Conservation (phyloP, 2,888 invertebrate genomes). For the Steinernema scapterisci region DNA sequence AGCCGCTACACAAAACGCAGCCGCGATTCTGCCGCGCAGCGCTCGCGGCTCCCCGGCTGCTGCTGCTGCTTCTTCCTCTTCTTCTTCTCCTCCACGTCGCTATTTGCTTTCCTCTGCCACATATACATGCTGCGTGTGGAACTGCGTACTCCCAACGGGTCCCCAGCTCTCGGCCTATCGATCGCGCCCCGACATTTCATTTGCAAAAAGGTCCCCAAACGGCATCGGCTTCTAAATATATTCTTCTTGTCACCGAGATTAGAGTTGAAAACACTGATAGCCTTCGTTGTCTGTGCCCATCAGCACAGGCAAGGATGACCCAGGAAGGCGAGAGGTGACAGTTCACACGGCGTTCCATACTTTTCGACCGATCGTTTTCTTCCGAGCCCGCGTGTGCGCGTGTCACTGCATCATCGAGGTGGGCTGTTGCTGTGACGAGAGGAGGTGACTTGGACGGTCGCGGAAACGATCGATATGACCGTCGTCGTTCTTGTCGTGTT, state of each 20-base stretch:
- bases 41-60: too few relatives aligned
- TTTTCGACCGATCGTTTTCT: too few relatives aligned
- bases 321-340: too few relatives aligned
- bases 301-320: too few relatives aligned
- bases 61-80: neutral
- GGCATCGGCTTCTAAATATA: too few relatives aligned
- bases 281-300: too few relatives aligned
- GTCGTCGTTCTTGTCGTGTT: neutral
- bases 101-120: slow-evolving; percentile 11
- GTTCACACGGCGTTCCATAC: too few relatives aligned
- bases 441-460: neutral
- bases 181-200: neutral
- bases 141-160: too few relatives aligned
- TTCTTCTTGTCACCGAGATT: too few relatives aligned
- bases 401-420: neutral
- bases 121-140: too few relatives aligned
- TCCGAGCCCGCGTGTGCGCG: neutral
- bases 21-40: slow-evolving; percentile 21
- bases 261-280: too few relatives aligned
- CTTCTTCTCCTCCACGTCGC: neutral
- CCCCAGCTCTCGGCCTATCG: neutral
- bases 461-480: neutral
- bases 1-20: neutral
- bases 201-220: neutral
- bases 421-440: neutral